Percentiles rank a stretch among this genome's conserved stretches.
These are phyloP conservation scores for Cheirogaleus major DNA, from an alignment of 2,797 vertebrate genomes.

Conservation along the genomic window DNA sequence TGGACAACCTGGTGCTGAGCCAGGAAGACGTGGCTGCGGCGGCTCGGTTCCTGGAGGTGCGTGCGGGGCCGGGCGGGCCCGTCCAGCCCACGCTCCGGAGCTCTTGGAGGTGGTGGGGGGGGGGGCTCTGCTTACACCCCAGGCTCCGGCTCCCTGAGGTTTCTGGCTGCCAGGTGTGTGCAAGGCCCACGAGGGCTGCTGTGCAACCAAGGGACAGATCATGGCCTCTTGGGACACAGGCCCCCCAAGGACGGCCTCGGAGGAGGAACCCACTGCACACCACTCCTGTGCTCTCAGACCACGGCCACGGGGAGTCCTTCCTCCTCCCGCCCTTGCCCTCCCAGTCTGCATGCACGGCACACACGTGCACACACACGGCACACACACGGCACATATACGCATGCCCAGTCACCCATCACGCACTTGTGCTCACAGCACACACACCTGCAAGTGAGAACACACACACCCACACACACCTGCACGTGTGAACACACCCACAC, in stretches of 20 bases:
- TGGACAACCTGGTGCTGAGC: conserved; percentile 60
- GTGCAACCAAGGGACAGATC: neutral
- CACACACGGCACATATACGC: neutral
- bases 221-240: neutral
- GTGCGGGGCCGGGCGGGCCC: neutral
- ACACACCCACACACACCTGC: neutral
- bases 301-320: neutral
- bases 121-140: neutral
- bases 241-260: neutral
- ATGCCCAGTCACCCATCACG: neutral
- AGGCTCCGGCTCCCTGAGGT: neutral
- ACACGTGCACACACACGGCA: neutral
- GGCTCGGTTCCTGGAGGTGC: conserved; percentile 69
- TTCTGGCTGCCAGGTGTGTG: neutral
- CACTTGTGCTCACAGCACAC: neutral
- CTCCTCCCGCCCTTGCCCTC: neutral
- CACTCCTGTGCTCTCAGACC: neutral
- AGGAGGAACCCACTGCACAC: neutral
- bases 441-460: neutral
- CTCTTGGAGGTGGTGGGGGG: neutral
- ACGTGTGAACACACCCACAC: no score
- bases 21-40: conserved; percentile 2
- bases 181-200: neutral
- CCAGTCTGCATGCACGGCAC: neutral
- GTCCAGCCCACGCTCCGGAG: neutral